Percentiles rank a stretch among this genome's conserved stretches.
Conservation (phyloP, 2,113 vertebrate species). For the Hippolais icterina region DNA sequence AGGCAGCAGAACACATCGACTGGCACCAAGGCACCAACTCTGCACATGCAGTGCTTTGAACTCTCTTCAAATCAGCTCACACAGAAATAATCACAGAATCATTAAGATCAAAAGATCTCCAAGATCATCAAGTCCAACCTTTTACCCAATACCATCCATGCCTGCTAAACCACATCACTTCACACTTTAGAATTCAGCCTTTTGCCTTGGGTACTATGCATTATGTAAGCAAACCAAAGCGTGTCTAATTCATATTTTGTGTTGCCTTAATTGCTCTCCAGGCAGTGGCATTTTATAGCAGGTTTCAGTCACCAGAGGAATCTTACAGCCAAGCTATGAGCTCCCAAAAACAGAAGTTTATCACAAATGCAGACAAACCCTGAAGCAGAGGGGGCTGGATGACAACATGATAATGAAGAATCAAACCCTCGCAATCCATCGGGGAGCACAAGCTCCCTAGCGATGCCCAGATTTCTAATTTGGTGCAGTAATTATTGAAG, state of each 20-base stretch:
- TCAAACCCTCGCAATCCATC: background rate
- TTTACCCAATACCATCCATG: background rate
- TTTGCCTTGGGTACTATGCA: background rate
- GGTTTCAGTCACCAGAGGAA: slow-evolving; percentile 24
- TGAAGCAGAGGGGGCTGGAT: background rate
- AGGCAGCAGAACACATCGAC: background rate
- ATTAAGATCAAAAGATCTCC: background rate
- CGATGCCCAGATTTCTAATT: background rate
- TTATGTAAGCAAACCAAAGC: background rate
- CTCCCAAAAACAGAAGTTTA: slow-evolving; percentile 16
- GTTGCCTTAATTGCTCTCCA: slow-evolving; percentile 12
- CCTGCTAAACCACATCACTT: background rate
- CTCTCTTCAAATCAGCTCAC: background rate
- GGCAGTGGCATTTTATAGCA: background rate
- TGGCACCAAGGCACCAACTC: background rate
- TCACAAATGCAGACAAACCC: slow-evolving; percentile 11
- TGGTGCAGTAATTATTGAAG: slow-evolving; percentile 48
- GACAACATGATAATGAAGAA: slow-evolving; percentile 60
- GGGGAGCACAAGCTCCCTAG: slow-evolving; percentile 9
- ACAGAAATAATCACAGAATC: background rate
- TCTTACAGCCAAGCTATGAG: background rate
- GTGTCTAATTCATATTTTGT: background rate
- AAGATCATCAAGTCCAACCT: background rate
- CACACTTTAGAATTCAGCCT: rapidly evolving
- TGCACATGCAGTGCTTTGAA: rapidly evolving